Evolutionary conservation across 1,140 invertebrate species (phyloP).

Genomic region (Drosophila persimilis): DNA sequence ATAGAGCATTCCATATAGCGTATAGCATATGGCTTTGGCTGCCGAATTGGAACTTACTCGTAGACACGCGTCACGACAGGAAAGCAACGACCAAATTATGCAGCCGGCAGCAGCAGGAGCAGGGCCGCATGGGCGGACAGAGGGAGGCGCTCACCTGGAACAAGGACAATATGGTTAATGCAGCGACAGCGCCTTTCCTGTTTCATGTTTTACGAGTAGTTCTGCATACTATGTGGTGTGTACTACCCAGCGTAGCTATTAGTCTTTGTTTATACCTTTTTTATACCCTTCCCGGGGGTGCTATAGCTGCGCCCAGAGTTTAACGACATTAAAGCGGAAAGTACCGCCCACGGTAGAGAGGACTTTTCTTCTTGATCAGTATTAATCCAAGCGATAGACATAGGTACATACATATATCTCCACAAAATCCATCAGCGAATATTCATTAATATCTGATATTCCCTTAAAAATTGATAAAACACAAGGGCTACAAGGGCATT

Average conservation of each 20-base stretch:
- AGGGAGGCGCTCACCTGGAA: conserved; percentile 73
- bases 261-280: conserved; percentile 64
- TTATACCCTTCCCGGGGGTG: conserved; percentile 33
- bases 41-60: conserved; percentile 27
- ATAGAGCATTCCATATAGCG: conserved; percentile 40
- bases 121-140: conserved; percentile 20
- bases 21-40: conserved; percentile 21
- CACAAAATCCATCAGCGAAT: background rate
- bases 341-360: background rate
- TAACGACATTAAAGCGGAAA: background rate
- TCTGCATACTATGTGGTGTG: conserved; percentile 9
- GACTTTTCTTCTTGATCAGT: background rate
- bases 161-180: conserved; percentile 76
- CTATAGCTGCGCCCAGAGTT: conserved; percentile 4
- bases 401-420: no score
- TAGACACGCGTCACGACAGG: conserved; percentile 72
- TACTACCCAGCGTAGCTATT: conserved; percentile 55
- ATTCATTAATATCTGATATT: background rate
- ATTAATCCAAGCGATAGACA: no score
- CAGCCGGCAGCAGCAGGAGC: conserved; percentile 36
- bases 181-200: conserved; percentile 71
- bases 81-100: conserved; percentile 72
- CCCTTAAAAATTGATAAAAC: background rate
- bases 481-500: conserved; percentile 5
- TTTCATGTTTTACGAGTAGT: conserved; percentile 56